Evolutionary conservation across 2,113 vertebrate species (phyloP).

Genomic region (Vidua chalybeata): DNA sequence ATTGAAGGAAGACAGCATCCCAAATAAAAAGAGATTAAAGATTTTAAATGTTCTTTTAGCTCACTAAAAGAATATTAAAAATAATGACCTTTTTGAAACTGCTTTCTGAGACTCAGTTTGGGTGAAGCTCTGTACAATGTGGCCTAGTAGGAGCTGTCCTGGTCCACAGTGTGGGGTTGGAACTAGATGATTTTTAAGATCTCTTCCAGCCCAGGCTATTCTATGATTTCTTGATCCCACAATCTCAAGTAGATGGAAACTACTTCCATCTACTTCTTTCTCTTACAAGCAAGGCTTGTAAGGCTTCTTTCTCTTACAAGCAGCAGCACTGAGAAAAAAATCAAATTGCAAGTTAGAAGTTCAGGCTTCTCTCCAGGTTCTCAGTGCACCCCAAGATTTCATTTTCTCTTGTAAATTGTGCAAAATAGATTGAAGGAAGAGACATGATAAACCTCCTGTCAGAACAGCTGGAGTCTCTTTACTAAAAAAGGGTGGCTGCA

Average conservation of each 20-base stretch:
- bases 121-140: neutral
- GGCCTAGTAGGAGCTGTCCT: neutral
- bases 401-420: neutral
- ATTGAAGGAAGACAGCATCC: neutral
- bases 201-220: neutral
- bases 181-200: neutral
- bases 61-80: neutral
- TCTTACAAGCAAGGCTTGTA: accelerated
- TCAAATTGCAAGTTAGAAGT: neutral
- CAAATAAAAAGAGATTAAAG: neutral
- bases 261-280: too few relatives aligned
- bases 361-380: neutral
- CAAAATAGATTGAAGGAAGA: neutral
- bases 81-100: neutral
- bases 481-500: neutral
- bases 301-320: neutral
- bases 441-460: neutral
- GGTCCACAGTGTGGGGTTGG: accelerated
- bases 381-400: neutral
- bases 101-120: neutral
- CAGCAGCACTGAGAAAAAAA: neutral
- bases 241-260: neutral
- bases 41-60: neutral
- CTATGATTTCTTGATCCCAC: neutral
- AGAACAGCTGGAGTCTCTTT: neutral